Evolutionary conservation across 2,888 invertebrate genomes (phyloP).

Genomic region (Zaprionus obscuricornis): DNA sequence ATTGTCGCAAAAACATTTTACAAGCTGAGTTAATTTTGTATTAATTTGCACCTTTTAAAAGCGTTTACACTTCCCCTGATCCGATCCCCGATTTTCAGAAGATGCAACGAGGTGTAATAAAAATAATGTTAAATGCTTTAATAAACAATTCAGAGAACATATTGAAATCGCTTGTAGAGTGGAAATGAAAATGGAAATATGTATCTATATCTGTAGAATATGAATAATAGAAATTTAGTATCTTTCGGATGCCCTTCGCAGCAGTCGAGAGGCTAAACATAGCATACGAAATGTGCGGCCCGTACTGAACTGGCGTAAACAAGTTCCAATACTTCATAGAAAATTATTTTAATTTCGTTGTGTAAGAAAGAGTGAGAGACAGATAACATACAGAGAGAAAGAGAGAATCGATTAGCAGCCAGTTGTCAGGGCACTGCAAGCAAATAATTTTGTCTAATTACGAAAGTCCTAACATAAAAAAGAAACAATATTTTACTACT

Average conservation of each 20-base stretch:
- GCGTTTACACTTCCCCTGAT: not conserved
- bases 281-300: too few species aligned
- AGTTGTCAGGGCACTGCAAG: constrained; percentile 40
- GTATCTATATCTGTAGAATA: too few species aligned
- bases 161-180: constrained; percentile 12
- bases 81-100: not conserved
- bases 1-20: not conserved
- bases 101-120: constrained; percentile 43
- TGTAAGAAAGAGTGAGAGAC: too few species aligned
- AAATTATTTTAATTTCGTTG: too few species aligned
- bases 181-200: not conserved
- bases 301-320: too few species aligned
- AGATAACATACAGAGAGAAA: too few species aligned
- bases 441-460: too few species aligned
- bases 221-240: constrained; percentile 25
- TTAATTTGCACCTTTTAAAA: constrained; percentile 56
- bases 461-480: too few species aligned
- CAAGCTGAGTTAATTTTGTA: constrained; percentile 40
- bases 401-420: constrained; percentile 51
- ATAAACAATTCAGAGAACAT: constrained; percentile 38
- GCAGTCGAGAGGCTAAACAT: not conserved
- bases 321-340: too few species aligned
- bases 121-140: constrained; percentile 26
- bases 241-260: constrained; percentile 44
- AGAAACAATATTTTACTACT: too few species aligned